A percentile compares a stretch with the other conserved stretches of the same genome.
Evolutionary conservation across 2,888 invertebrate species (phyloP).

Genomic region (Protodeltote pygarga): DNA sequence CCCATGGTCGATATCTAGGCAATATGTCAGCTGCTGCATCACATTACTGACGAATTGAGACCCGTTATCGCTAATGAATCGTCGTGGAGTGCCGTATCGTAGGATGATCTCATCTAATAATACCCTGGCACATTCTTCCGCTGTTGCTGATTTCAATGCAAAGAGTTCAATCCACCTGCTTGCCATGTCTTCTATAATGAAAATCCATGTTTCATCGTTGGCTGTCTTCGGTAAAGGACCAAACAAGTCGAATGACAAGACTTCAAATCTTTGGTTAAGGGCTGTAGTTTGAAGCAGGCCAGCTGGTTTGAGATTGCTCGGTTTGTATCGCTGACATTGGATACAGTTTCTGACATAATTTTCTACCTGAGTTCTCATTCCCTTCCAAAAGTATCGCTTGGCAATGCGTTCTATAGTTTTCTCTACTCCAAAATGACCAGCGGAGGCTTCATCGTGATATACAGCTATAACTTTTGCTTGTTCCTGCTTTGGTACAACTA

Average conservation of each 20-base stretch:
- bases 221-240: slow-evolving; percentile 17
- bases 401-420: slow-evolving; percentile 13
- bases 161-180: slow-evolving; percentile 37
- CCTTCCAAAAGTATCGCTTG: slow-evolving; percentile 22
- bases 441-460: slow-evolving; percentile 1
- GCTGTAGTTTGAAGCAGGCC: slow-evolving; percentile 33
- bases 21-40: slow-evolving; percentile 29
- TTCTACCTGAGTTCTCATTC: slow-evolving; percentile 16
- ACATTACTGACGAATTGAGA: slow-evolving; percentile 35
- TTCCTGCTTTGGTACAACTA: neutral
- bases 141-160: slow-evolving; percentile 3
- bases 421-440: slow-evolving; percentile 17
- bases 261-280: slow-evolving; percentile 29
- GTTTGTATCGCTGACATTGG: slow-evolving; percentile 32
- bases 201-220: slow-evolving; percentile 2
- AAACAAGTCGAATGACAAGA: slow-evolving; percentile 38
- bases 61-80: slow-evolving; percentile 35
- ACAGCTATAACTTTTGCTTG: neutral
- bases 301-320: slow-evolving; percentile 33
- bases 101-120: slow-evolving; percentile 1
- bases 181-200: slow-evolving; percentile 17
- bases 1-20: slow-evolving; percentile 23
- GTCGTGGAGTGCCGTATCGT: slow-evolving; percentile 32
- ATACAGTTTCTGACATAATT: too few species aligned
- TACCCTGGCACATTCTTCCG: slow-evolving; percentile 1